Percentiles rank a stretch among this genome's conserved stretches.
Conservation (phyloP, 2,888 invertebrate genomes). For the Acronicta alni region DNA sequence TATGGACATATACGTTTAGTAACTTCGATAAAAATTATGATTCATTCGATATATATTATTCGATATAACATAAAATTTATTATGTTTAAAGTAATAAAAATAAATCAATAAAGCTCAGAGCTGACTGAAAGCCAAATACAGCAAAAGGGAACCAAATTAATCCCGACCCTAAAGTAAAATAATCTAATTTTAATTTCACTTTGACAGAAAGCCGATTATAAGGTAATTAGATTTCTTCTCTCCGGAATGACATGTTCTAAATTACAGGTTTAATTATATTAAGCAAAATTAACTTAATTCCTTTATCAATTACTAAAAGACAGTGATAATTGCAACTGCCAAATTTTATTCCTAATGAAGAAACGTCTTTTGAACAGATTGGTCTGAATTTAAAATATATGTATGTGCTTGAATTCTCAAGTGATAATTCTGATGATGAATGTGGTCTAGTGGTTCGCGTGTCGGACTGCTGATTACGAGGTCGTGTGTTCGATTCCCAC, state of each 20-base stretch:
- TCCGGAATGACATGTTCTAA: conserved; percentile 16
- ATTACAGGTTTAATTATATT: conserved; percentile 16
- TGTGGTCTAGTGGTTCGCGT: too few relatives aligned
- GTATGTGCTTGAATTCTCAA: not conserved
- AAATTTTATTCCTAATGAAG: conserved; percentile 3
- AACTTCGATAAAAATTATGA: not conserved
- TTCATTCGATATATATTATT: too few relatives aligned
- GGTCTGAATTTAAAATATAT: not conserved
- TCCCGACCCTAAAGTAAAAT: conserved; percentile 8
- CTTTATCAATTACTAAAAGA: conserved; percentile 13
- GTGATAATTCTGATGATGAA: too few relatives aligned
- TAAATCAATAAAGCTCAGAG: not conserved
- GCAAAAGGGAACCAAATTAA: conserved; percentile 6
- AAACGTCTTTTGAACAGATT: not conserved
- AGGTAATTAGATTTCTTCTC: conserved; percentile 31
- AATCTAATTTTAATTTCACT: conserved; percentile 24
- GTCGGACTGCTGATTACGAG: too few relatives aligned
- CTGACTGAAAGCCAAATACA: not conserved
- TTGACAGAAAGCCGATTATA: conserved; percentile 20
- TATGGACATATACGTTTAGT: not conserved
- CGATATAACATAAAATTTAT: not conserved
- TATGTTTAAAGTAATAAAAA: not conserved
- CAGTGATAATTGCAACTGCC: conserved; percentile 7
- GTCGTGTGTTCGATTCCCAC: too few relatives aligned
- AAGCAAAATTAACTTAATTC: conserved; percentile 11